Base-by-base conservation (phyloP, 1,140 invertebrate genomes). In the Macrobrachium rosenbergii region DNA sequence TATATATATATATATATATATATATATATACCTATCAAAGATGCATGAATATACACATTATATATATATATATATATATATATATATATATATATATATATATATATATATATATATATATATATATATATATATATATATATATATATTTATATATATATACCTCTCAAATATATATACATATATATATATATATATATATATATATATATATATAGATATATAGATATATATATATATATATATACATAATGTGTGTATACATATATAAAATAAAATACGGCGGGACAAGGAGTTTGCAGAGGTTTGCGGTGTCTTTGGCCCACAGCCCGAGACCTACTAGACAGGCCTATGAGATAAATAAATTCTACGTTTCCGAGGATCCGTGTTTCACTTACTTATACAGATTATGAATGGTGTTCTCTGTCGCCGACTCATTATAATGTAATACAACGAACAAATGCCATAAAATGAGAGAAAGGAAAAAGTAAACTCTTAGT, bases 51-150 rank as follows among this genome's bases (percentile, higher is more conserved):
- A 58, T n/a, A 76, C 12, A 76, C 12, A 76, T 6, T 58, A 77
- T 58, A 77, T 58, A 77, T 58, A 77, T 58, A 59, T 58, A 77
- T 58, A 77, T 52, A 77, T 17, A 77, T 52, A 77, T 52, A 77
- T 58, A 77, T n/a, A 77, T 58, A n/a, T n/a, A n/a, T n/a, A n/a
- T n/a, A n/a, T n/a, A n/a, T n/a, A n/a, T n/a, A n/a, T n/a, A n/a
- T n/a, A n/a, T n/a, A n/a, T n/a, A n/a, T n/a, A 78, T 19, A 78
- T n/a, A 78, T 59, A 78, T 78, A 78, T 59, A 78, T 59, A 52
- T 59, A 78, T 59, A 78, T 59, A 78, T 78, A 78, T 59, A 78
- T 59, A 78, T 59, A 78, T 59, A 78, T 59, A 78, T 59, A 78
- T 59, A 78, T 60, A 78, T 59, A 78, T 59, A 78, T 59, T 19